Evolutionary conservation across 1,140 invertebrate genomes (phyloP).

Genomic region (Cherax quadricarinatus): DNA sequence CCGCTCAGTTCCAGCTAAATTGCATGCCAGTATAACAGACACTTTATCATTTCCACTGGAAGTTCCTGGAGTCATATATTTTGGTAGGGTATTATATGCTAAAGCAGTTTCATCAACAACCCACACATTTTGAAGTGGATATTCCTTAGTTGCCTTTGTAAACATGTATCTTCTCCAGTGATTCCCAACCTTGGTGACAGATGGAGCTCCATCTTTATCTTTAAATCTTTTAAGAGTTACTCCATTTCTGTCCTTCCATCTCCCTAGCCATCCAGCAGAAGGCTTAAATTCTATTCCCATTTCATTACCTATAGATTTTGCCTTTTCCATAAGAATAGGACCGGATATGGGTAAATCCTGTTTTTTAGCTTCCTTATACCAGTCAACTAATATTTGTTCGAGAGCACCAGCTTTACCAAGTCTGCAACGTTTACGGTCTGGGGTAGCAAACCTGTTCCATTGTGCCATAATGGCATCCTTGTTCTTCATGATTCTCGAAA

Average conservation of each 20-base stretch:
- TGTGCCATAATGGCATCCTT: constrained; percentile 54
- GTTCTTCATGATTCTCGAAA: constrained; percentile 67
- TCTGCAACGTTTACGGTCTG: constrained; percentile 56
- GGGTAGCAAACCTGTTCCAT: constrained; percentile 60
- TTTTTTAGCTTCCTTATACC: constrained; percentile 66
- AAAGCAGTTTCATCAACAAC: constrained; percentile 56
- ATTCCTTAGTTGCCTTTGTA: constrained; percentile 62
- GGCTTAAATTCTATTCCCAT: constrained; percentile 67
- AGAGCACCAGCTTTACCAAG: constrained; percentile 55
- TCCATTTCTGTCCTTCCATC: constrained; percentile 69
- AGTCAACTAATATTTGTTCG: constrained; percentile 58
- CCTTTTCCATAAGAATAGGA: constrained; percentile 68
- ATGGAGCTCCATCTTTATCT: constrained; percentile 64
- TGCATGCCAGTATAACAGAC: constrained; percentile 54
- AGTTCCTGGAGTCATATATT: constrained; percentile 9
- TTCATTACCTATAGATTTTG: constrained; percentile 63
- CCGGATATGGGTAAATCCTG: constrained; percentile 66
- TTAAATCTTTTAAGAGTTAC: constrained; percentile 66
- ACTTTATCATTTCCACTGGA: constrained; percentile 33
- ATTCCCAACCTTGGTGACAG: constrained; percentile 56
- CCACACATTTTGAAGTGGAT: constrained; percentile 61
- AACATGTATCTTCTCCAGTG: constrained; percentile 69
- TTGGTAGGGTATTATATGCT: constrained; percentile 56
- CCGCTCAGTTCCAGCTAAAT: constrained; percentile 57
- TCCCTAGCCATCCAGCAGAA: constrained; percentile 62